Base-by-base conservation (phyloP, 2,113 vertebrate species). In the Anguilla rostrata region DNA sequence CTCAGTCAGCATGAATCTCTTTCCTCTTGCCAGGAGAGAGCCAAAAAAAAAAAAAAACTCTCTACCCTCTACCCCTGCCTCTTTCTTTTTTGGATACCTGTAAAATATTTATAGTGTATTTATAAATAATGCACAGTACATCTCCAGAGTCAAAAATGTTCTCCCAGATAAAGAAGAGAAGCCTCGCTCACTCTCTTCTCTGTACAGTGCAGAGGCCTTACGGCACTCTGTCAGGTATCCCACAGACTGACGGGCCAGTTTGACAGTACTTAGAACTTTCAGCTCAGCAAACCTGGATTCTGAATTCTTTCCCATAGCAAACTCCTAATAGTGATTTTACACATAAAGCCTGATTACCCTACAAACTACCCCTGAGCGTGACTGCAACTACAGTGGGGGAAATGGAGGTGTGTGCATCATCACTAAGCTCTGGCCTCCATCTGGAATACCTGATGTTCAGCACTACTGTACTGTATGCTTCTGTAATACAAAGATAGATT, bases 31-130 rank as follows among this genome's bases (percentile, higher is more conserved):
- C 88, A 88, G 78, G 84, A 88, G 71, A 26, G 71, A 26, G 41
- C 15, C 57, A 86, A 39, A 53, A 11, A 39, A 18, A 82, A 88
- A 18, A 80, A 88, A 86, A 78, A 66, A 40, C 88, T 87, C 1
- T 88, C 16, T 80, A 86, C 86, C 90, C 63, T 87, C 85, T 85
- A 71, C 41, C 40, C 78, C 39, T 84, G 43, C 81, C 78, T 87
- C 79, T 9, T 81, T 40, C 79, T 81, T 46, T 40, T 81, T 81
- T 40, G 86, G 12, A 79, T 12, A 6, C 46, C 60, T 43, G 79
- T 94, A 80, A 92, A 94, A 91, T 92, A 92, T 94, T 91, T 83
- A 93, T 90, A 53, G 49, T 75, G n/a, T 39, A 83, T 84, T 29
- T 80, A 90, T 92, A 87, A 90, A 90, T 91, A 85, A 90, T 89